Conservation (phyloP, 2,113 vertebrate species). For the Ageneiosus marmoratus region DNA sequence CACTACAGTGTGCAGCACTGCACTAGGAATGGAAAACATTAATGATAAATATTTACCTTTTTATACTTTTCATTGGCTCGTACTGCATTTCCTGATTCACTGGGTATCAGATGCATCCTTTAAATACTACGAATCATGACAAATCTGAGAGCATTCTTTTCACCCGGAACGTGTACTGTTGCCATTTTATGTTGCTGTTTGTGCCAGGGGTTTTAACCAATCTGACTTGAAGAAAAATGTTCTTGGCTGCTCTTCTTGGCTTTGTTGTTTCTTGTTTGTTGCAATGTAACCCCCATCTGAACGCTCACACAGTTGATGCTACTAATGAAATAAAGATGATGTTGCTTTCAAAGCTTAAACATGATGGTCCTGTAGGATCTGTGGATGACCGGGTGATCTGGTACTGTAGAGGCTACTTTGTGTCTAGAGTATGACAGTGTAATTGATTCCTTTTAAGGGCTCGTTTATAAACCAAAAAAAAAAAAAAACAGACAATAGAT, state of each 20-base stretch:
- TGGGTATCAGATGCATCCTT: conserved; percentile 9
- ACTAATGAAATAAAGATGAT: conserved; percentile 27
- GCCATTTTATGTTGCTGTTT: conserved; percentile 2
- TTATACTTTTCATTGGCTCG: background rate
- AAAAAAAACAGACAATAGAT: background rate
- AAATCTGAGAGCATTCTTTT: background rate
- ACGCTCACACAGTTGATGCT: background rate
- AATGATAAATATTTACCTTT: background rate
- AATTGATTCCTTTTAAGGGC: background rate
- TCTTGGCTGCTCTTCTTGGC: background rate
- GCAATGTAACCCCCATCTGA: conserved; percentile 4
- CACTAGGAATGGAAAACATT: background rate
- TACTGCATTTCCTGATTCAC: background rate
- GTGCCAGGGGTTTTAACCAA: background rate
- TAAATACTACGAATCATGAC: background rate
- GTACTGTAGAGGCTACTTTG: background rate
- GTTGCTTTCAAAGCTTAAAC: background rate
- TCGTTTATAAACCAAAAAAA: conserved; percentile 10
- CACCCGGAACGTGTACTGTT: background rate
- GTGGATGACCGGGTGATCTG: too few relatives aligned
- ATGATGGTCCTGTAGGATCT: background rate
- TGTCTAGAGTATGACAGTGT: background rate
- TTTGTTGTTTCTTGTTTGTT: conserved; percentile 12
- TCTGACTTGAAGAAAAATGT: background rate
- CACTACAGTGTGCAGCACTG: background rate